Evolutionary conservation across 2,113 vertebrate species (phyloP).

Genomic region (Semicossyphus pulcher): DNA sequence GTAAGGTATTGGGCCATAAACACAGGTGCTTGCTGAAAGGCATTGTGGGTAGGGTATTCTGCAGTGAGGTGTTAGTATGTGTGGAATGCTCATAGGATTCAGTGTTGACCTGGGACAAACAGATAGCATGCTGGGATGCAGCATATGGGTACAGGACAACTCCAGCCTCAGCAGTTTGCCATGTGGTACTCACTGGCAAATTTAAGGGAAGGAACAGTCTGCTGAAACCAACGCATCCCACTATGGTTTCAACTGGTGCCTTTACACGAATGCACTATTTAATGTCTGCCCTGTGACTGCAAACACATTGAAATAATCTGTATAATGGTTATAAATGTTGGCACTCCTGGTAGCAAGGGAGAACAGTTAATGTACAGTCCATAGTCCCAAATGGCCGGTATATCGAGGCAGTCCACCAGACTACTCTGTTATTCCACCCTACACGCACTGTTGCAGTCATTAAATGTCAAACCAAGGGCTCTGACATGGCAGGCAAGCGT

Average conservation of each 20-base stretch:
- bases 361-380: slow-evolving; percentile 45
- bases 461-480: slow-evolving; percentile 43
- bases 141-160: slow-evolving; percentile 53
- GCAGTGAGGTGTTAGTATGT: slow-evolving; percentile 80
- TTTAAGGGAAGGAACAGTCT: not conserved
- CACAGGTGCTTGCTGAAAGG: slow-evolving; percentile 65
- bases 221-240: slow-evolving; percentile 1
- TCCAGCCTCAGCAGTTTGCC: slow-evolving; percentile 21
- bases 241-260: slow-evolving; percentile 2
- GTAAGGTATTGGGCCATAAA: slow-evolving; percentile 59
- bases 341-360: slow-evolving; percentile 4
- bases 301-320: slow-evolving; percentile 35
- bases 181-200: not conserved
- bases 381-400: slow-evolving; percentile 38
- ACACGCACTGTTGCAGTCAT: slow-evolving; percentile 33
- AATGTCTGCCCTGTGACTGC: slow-evolving; percentile 26
- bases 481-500: slow-evolving; percentile 11
- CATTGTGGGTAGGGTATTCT: slow-evolving; percentile 78
- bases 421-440: slow-evolving; percentile 48
- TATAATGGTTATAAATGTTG: slow-evolving; percentile 44
- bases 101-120: slow-evolving; percentile 81
- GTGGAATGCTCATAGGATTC: slow-evolving; percentile 78
- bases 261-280: slow-evolving; percentile 39
- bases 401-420: slow-evolving; percentile 19
- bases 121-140: slow-evolving; percentile 70